Evolutionary conservation across 2,888 invertebrate genomes (phyloP), one percentile per base, ranked within the genome.

Genomic region (Apotomis capreana): DNA sequence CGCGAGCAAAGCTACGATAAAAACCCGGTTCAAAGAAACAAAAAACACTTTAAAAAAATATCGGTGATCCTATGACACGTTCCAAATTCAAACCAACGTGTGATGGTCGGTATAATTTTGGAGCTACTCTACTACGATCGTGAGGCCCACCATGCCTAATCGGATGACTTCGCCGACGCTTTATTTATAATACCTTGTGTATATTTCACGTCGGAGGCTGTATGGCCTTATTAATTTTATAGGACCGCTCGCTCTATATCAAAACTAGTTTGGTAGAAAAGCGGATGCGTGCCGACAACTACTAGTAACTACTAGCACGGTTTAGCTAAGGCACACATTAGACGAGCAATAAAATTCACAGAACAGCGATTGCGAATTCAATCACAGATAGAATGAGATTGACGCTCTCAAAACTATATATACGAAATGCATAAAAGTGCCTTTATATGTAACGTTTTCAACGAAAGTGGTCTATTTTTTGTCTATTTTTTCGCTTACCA

Each of bases 211-310:
- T 80, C 82, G 79, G 81, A 83, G 81, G 81, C 82, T 82, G 81
- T 82, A 82, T 85, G 87, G 88, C 88, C 89, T 91, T 89, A 90
- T 91, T 91, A 89, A 87, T 89, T 90, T 90, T 89, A 90, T 90
- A 85, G 84, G 83, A 83, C 87, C 86, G 83, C 89, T 87, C 83
- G 86, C 82, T 83, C 83, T 80, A 84, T 79, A 85, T 86, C 75
- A 77, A 79, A 89, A 91, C 91, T 82, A 85, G 91, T 91, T 91
- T 87, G 70, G 68, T 58, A 59, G 65, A 61, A 54, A 72, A 58
- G 72, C 72, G 72, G 72, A 72, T 72, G 68, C 68, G 68, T 63
- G 72, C 68, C 62, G 68, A 46, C 72, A 72, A 58, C 62, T 57
- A 65, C 64, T 15, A 65, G 65, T 57, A 46, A 46, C 65, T 57